These are phyloP conservation scores for Mythimna ferrago DNA, from an alignment of 2,888 invertebrate species.

Conservation along the genomic window DNA sequence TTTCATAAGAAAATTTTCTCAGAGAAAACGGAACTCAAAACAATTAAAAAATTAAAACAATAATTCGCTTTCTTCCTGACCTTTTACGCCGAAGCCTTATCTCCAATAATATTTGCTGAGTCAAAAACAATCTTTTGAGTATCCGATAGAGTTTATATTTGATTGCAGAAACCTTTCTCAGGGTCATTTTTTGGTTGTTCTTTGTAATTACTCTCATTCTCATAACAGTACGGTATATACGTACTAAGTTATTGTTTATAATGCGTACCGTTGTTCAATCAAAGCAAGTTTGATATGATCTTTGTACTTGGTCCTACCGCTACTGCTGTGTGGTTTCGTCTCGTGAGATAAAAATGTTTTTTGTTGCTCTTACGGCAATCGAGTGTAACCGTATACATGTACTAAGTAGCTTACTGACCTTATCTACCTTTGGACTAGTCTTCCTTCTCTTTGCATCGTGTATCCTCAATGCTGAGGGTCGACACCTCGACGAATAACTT, in stretches of 20 bases:
- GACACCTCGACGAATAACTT: no score
- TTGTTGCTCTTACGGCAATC: not conserved
- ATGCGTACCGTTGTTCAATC: constrained; percentile 41
- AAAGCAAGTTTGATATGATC: constrained; percentile 40
- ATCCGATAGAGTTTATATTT: constrained; percentile 41
- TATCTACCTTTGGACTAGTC: not conserved
- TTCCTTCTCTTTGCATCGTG: not conserved
- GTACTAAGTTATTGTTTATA: constrained; percentile 49
- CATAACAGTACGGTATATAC: constrained; percentile 60
- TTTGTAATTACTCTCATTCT: constrained; percentile 55
- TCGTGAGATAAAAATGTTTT: constrained; percentile 32
- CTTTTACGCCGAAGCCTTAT: constrained; percentile 30
- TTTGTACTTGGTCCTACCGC: constrained; percentile 25
- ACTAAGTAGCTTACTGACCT: not conserved
- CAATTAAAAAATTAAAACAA: constrained; percentile 56
- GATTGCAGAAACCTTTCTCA: constrained; percentile 40
- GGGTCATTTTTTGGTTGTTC: constrained; percentile 40
- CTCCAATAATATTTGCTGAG: constrained; percentile 24
- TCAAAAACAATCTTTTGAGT: constrained; percentile 25
- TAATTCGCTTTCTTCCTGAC: constrained; percentile 59
- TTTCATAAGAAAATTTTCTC: constrained; percentile 35
- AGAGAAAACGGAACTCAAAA: constrained; percentile 48
- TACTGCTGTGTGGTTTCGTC: constrained; percentile 4
- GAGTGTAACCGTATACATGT: not conserved
- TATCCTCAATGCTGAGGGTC: not conserved